Evolutionary conservation across 1,140 invertebrate species (phyloP).

Genomic region (Fopius arisanus): DNA sequence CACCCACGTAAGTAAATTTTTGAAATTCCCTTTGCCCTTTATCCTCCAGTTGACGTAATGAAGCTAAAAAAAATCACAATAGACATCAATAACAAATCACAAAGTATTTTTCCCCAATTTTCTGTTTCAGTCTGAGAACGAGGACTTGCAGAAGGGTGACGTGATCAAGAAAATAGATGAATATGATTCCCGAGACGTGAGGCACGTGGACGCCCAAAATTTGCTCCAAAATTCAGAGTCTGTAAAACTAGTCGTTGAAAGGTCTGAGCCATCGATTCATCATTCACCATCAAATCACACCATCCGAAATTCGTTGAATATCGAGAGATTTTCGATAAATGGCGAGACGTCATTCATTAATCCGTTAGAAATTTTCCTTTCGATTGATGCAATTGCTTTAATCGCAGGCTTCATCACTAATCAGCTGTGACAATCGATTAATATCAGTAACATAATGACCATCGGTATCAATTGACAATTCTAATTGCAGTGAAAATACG

Average conservation of each 20-base stretch:
- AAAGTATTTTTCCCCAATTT: slow-evolving; percentile 2
- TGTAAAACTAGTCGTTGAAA: slow-evolving; percentile 68
- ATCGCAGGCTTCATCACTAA: too few species aligned
- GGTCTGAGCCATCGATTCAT: slow-evolving; percentile 59
- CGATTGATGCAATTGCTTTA: not conserved
- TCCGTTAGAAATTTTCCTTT: slow-evolving; percentile 33
- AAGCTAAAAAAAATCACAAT: too few species aligned
- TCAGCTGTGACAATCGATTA: too few species aligned
- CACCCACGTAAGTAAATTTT: slow-evolving; percentile 79
- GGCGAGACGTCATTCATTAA: slow-evolving; percentile 32
- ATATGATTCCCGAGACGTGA: slow-evolving; percentile 83
- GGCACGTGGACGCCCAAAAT: slow-evolving; percentile 90
- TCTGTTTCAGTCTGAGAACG: slow-evolving; percentile 77
- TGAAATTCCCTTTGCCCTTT: not conserved
- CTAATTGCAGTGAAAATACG: too few species aligned
- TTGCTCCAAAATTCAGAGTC: slow-evolving; percentile 82
- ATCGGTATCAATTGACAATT: too few species aligned
- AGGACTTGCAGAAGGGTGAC: slow-evolving; percentile 85
- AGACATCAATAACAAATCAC: not conserved
- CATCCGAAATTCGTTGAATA: not conserved
- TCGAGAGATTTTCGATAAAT: not conserved
- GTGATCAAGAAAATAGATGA: slow-evolving; percentile 89
- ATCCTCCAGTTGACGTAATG: too few species aligned
- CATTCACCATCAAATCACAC: not conserved
- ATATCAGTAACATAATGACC: too few species aligned